Percentiles rank a stretch among this genome's conserved stretches.
phyloP scores from a whole-genome alignment of 2,888 invertebrate species.

The Patella depressa region DNA sequence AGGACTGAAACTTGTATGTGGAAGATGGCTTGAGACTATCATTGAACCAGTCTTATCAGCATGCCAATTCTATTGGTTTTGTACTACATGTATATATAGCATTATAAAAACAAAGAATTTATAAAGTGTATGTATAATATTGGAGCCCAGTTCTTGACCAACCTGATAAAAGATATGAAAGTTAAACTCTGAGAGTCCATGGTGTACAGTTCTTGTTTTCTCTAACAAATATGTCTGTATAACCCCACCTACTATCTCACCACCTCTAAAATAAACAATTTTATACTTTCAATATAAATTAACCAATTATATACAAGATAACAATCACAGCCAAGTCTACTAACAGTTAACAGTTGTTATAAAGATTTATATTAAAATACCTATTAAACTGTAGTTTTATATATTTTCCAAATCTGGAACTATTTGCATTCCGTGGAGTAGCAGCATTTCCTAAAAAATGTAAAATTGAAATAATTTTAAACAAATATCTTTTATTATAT shows the following conservation, averaged over 20 bases:
- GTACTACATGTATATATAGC: too few relatives aligned
- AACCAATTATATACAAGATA: background rate
- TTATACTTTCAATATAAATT: background rate
- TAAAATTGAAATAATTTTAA: conserved; percentile 67
- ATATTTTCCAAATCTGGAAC: conserved; percentile 67
- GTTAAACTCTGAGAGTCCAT: conserved; percentile 54
- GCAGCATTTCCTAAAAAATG: conserved; percentile 63
- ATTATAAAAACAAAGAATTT: too few relatives aligned
- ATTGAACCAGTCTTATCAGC: too few relatives aligned
- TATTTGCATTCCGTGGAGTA: conserved; percentile 64
- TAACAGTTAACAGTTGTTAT: too few relatives aligned
- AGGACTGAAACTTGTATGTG: too few relatives aligned
- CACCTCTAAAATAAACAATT: conserved; percentile 40
- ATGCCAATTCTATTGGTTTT: too few relatives aligned
- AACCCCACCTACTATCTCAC: conserved; percentile 54
- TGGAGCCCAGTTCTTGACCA: background rate
- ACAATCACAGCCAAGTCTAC: background rate
- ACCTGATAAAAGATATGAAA: conserved; percentile 69
- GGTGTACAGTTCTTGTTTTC: conserved; percentile 65
- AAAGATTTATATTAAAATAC: conserved; percentile 31
- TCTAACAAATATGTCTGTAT: conserved; percentile 66
- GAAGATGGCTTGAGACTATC: too few relatives aligned
- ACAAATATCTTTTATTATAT: conserved; percentile 61
- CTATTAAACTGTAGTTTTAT: conserved; percentile 64
- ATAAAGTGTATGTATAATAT: too few relatives aligned